Evolutionary conservation across 2,888 invertebrate genomes (phyloP).

Genomic region (Archips crataeganus): DNA sequence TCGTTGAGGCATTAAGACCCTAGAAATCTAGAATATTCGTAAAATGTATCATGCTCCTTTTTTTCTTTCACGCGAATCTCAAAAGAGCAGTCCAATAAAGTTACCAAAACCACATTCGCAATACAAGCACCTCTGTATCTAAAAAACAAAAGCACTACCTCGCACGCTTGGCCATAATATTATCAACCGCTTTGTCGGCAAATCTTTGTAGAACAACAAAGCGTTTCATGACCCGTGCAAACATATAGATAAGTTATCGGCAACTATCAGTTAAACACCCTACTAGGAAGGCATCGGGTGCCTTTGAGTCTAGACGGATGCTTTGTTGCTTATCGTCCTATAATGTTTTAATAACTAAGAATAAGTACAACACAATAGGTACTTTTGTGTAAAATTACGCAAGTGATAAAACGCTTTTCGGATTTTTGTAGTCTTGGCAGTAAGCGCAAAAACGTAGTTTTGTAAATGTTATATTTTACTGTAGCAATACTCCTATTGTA

Average conservation of each 20-base stretch:
- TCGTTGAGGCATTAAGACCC: too few relatives aligned
- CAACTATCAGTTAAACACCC: constrained; percentile 44
- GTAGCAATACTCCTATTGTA: too few relatives aligned
- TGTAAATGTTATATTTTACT: too few relatives aligned
- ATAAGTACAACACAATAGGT: neutral
- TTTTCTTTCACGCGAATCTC: neutral
- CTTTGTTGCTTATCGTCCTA: neutral
- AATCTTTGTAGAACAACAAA: constrained; percentile 54
- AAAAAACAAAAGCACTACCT: constrained; percentile 11
- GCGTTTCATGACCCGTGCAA: constrained; percentile 48
- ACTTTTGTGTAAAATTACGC: neutral
- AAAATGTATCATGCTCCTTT: neutral
- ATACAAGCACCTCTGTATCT: neutral
- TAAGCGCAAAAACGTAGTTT: too few relatives aligned
- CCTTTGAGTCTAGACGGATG: constrained; percentile 6
- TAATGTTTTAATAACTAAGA: neutral
- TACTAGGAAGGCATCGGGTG: constrained; percentile 28
- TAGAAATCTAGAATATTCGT: neutral
- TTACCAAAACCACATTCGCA: neutral
- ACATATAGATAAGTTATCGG: constrained; percentile 56
- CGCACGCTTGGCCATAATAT: constrained; percentile 26
- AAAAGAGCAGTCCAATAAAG: neutral
- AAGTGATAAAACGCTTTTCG: neutral
- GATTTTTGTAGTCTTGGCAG: too few relatives aligned
- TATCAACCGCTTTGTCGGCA: constrained; percentile 52